phyloP scores from a whole-genome alignment of 1,140 invertebrate genomes.

The Zaprionus ghesquierei region DNA sequence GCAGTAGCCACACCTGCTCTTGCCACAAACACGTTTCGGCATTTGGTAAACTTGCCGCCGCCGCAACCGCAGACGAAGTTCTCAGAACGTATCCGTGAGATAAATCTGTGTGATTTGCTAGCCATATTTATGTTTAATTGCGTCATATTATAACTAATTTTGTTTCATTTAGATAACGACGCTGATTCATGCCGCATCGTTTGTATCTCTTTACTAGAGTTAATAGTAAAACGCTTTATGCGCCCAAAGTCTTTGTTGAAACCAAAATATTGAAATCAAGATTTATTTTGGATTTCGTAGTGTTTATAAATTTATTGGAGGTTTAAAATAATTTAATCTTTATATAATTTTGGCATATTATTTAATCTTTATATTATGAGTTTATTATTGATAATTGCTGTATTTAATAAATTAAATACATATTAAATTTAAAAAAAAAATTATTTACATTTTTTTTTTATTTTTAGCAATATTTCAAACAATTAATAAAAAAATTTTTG shows the following conservation, averaged over 20 bases:
- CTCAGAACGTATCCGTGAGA: constrained; percentile 60
- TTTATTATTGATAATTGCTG: constrained; percentile 36
- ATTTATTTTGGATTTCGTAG: too few species aligned
- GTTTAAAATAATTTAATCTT: too few species aligned
- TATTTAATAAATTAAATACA: constrained; percentile 44
- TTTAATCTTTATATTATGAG: neutral
- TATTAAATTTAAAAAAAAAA: constrained; percentile 8
- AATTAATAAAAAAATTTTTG: neutral
- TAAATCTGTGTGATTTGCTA: constrained; percentile 38
- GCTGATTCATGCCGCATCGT: constrained; percentile 8
- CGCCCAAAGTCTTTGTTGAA: too few species aligned
- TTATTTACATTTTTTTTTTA: neutral
- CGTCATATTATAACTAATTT: constrained; percentile 70
- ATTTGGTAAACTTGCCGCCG: constrained; percentile 48
- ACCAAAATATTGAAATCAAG: too few species aligned
- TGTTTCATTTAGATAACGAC: constrained; percentile 59
- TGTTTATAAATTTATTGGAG: too few species aligned
- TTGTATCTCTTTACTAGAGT: neutral
- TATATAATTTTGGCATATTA: too few species aligned
- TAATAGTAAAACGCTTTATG: too few species aligned
- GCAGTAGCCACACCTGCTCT: constrained; percentile 56
- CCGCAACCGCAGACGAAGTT: constrained; percentile 42
- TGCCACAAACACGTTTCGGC: constrained; percentile 56
- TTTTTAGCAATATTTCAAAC: neutral
- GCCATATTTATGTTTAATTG: constrained; percentile 71